Conservation (phyloP, 1,140 invertebrate genomes). For the Drosophila baimaii region DNA sequence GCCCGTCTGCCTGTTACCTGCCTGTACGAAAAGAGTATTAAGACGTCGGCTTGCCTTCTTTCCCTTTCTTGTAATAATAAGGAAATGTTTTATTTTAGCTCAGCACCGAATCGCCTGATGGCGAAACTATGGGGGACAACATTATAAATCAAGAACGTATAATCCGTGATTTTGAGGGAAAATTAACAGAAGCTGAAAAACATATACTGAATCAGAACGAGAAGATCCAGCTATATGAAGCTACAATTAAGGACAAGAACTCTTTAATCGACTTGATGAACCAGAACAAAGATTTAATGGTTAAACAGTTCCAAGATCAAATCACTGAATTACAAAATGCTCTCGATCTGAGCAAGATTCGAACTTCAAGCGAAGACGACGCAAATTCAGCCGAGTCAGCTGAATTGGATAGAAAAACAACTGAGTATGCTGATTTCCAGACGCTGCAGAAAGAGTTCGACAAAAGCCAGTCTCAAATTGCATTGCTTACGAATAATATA, state of each 20-base stretch:
- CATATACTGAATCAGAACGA: background rate
- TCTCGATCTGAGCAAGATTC: background rate
- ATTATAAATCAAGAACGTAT: background rate
- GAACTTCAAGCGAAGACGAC: background rate
- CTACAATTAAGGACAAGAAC: background rate
- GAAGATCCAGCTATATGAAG: constrained; percentile 5
- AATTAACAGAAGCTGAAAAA: background rate
- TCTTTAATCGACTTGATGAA: background rate
- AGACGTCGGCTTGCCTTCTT: background rate
- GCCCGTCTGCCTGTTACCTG: background rate
- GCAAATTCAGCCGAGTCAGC: background rate
- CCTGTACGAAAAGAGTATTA: background rate
- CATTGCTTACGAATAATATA: too few relatives aligned
- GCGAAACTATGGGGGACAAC: background rate
- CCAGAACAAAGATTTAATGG: background rate
- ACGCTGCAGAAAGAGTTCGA: background rate
- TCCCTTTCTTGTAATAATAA: too few relatives aligned
- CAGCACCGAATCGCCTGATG: background rate
- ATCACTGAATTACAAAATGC: background rate
- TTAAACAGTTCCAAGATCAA: background rate
- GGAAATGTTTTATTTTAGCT: background rate
- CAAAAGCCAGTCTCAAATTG: background rate
- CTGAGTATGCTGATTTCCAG: background rate
- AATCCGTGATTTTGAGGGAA: background rate
- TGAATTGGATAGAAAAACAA: background rate